Evolutionary conservation across 2,888 invertebrate species (phyloP), one percentile per base, ranked within the genome.

Genomic region (Eupithecia subfuscata): DNA sequence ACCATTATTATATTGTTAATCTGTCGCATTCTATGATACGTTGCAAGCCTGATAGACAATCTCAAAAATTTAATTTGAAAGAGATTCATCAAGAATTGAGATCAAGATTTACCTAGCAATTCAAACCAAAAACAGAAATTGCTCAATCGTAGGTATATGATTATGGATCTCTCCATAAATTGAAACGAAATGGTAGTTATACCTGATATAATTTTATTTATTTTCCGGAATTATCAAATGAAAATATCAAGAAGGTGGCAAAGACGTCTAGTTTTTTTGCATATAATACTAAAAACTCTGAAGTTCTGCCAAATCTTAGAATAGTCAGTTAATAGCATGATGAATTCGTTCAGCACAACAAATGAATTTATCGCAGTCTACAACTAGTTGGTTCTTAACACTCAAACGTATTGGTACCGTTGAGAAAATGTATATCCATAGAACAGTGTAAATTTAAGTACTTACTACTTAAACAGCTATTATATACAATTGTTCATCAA

Each of bases 231-330:
- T 22, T 40, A 68, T 68, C 43, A 14, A 43, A 68, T 68, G 40
- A 68, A 45, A 68, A 43, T 68, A 68, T 68, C 22, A 43, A 43
- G 43, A 68, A 14, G 67, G 67, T 43, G 43, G 43, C 18, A 22
- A n/a, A 43, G n/a, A 67, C 22, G 18, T 56, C 9, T 11, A 56
- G 60, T 25, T 60, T 40, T 68, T 68, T 68, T 45, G 68, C 43
- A 7, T 37, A 43, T 43, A 68, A 68, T 43, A 25, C 43, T 40
- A 90, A 88, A 87, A 84, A 81, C 76, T 84, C 87, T 88, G 89
- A 88, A 81, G 83, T 84, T 81, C 83, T 86, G 88, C 88, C 89
- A 89, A 89, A 86, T 88, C 85, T 84, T 82, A 83, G 84, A 83
- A 84, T 84, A 80, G 82, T 81, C 75, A 77, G 79, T 81, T 82